Evolutionary conservation across 2,888 invertebrate species (phyloP), one percentile per base, ranked within the genome.

Genomic region (Philonicus albiceps): DNA sequence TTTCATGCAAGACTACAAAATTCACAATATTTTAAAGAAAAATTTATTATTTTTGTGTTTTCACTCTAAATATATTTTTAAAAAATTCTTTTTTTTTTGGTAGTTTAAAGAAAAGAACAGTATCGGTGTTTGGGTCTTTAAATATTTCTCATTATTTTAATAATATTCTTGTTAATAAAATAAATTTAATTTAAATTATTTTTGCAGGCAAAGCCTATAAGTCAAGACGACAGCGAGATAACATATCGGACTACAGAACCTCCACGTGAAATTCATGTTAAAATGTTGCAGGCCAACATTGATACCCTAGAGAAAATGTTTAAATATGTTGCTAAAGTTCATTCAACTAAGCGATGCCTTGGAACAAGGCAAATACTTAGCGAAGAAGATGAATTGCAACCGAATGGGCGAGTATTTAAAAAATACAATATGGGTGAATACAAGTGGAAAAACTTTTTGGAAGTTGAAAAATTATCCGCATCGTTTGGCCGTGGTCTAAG

Each of bases 351-450:
- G 89, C 94, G 94, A 86, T 98, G 97, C 89, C 94, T 98, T 88
- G 99, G 99, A 78, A 98, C 98, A 0, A 94, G 99, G 86, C 95
- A 98, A 90, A 96, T 98, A 89, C 94, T 98, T 73, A 96, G 96
- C 87, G 99, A 98, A 92, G 97, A 98, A 91, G 98, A 99, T 91
- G 99, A 99, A 91, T 93, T 95, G 16, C 99, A 99, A 91, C 95
- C 97, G 1, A 98, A 98, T 91, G 99, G 99, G 78, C 95, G 98
- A 88, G 94, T 98, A 81, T 99, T 99, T 91, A 98, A 98, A 93
- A 99, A 99, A 96, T 97, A 97, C 93, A 96, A 96, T 90, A 95
- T 98, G 95, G 99, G 98, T 83, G 96, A 96, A 55, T 99, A 99
- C 93, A 94, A 94, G 89, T 99, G 99, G 98, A 95, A 96, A 89